Evolutionary conservation across 2,888 invertebrate genomes (phyloP), one percentile per base, ranked within the genome.

Genomic region (Campoplex capitator): DNA sequence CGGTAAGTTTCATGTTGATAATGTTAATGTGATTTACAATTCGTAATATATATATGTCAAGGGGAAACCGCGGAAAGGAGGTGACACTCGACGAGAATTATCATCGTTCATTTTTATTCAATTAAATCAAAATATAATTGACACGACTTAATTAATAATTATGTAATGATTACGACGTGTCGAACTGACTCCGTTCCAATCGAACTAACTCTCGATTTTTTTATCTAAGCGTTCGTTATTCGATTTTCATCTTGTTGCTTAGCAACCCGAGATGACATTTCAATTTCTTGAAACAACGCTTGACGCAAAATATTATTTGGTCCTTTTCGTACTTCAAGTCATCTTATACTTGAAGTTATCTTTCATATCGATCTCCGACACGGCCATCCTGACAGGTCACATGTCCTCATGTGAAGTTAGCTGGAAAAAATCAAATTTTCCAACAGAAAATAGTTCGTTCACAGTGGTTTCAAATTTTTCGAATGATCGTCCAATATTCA

Each of bases 351-450:
- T 67, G 67, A 67, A 67, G 70, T 70, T 45, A 45, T 45, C 45
- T 68, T 54, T 54, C 18, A 45, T 68, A 68, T 68, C 68, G 68
- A 68, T 68, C 68, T 70, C 70, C 45, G 70, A 70, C 23, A 70
- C 67, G 67, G 67, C 67, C 67, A 67, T 67, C 67, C 67, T 67
- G 67, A 67, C 67, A 67, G 11, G 67, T 35, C 67, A 67, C 38
- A 67, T 67, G 67, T 67, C 38, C 38, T 67, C 67, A 67, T 67
- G 67, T 67, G 67, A 67, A 67, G 67, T 67, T 35, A 67, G 18
- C 67, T 67, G 67, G 38, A 38, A 38, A 67, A 16, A 67, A 67
- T 35, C 3, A 7, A 67, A 67, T 67, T 67, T 16, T 67, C 38
- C 18, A 67, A 38, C 67, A 16, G n/a, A 38, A 67, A 67, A 38